A percentile compares a stretch with the other conserved stretches of the same genome.
These are phyloP conservation scores for Actinia tenebrosa DNA, from an alignment of 64 coral and sea anemone species.

Conservation along the genomic window DNA sequence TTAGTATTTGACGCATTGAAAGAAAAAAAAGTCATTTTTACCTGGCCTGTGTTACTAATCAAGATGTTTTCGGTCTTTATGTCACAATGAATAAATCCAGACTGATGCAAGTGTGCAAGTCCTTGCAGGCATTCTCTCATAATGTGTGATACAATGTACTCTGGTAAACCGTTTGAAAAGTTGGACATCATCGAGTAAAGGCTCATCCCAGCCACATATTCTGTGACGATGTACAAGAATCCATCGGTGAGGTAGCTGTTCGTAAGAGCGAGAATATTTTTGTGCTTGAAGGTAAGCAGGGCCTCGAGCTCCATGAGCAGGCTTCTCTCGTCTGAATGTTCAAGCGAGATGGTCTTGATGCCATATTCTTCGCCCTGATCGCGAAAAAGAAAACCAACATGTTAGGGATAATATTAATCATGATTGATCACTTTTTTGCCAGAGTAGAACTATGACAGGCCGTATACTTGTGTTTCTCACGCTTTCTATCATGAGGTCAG, in stretches of 20 bases:
- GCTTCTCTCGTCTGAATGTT: background rate
- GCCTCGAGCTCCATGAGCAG: background rate
- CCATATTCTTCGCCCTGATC: background rate
- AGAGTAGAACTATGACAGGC: too few species aligned
- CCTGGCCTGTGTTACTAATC: background rate
- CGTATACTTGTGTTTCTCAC: too few species aligned
- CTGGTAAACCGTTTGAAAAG: background rate
- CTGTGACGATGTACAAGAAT: background rate
- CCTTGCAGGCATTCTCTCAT: background rate
- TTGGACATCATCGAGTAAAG: background rate
- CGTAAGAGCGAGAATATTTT: background rate
- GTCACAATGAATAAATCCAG: background rate
- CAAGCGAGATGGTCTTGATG: background rate
- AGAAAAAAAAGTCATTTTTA: background rate
- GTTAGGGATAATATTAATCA: too few species aligned
- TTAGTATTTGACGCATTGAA: too few species aligned
- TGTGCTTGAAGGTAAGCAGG: background rate
- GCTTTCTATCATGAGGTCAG: background rate
- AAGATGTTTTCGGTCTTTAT: background rate
- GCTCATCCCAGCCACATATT: background rate
- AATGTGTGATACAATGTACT: background rate
- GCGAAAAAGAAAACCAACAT: background rate
- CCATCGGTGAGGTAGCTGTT: background rate
- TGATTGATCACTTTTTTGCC: too few species aligned
- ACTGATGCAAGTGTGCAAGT: background rate